Conservation (phyloP, 2,888 invertebrate genomes). For the Epinotia nisella region DNA sequence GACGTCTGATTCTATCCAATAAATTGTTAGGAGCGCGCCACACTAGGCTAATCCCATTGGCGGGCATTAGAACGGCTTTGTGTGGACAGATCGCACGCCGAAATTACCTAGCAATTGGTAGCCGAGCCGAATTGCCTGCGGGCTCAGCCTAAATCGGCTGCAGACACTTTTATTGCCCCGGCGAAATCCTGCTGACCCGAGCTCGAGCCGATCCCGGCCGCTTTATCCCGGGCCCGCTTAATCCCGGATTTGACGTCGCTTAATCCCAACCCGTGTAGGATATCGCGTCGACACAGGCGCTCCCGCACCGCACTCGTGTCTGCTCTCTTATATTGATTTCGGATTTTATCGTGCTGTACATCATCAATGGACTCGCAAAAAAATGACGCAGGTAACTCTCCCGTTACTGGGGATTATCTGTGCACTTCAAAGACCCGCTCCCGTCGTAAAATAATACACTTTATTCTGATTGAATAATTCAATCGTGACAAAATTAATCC, state of each 20-base stretch:
- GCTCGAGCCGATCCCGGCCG: slow-evolving; percentile 75
- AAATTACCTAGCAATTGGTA: slow-evolving; percentile 85
- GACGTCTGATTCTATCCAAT: slow-evolving; percentile 74
- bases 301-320: slow-evolving; percentile 68
- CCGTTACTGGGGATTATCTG: slow-evolving; percentile 61
- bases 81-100: slow-evolving; percentile 80
- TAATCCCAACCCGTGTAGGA: slow-evolving; percentile 88
- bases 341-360: slow-evolving; percentile 63
- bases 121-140: slow-evolving; percentile 79
- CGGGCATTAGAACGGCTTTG: slow-evolving; percentile 82
- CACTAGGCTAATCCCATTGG: slow-evolving; percentile 83
- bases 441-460: slow-evolving; percentile 56
- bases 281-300: slow-evolving; percentile 85
- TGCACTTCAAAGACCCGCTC: slow-evolving; percentile 55
- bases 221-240: slow-evolving; percentile 81
- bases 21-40: slow-evolving; percentile 78
- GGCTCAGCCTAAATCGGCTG: slow-evolving; percentile 84
- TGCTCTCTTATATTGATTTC: slow-evolving; percentile 74
- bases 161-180: slow-evolving; percentile 85
- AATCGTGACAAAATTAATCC: slow-evolving; percentile 77
- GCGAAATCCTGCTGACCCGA: slow-evolving; percentile 82
- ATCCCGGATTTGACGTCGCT: slow-evolving; percentile 85
- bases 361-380: slow-evolving; percentile 60
- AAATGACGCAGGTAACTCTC: slow-evolving; percentile 59
- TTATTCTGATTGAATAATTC: slow-evolving; percentile 75